These are phyloP conservation scores for Erebia palarica DNA, from an alignment of 2,888 invertebrate genomes.

Conservation along the genomic window DNA sequence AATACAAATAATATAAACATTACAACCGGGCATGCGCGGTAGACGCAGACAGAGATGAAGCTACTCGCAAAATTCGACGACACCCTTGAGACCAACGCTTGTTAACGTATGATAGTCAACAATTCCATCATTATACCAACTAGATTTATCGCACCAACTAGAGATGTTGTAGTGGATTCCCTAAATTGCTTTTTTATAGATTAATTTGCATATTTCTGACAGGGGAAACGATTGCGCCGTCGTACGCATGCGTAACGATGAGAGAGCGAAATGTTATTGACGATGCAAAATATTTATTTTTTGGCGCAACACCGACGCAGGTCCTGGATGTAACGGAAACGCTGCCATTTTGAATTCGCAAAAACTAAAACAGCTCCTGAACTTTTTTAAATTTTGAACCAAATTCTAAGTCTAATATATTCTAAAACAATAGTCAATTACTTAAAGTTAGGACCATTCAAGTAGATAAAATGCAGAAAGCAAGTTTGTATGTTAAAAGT, in stretches of 20 bases:
- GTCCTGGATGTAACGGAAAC: slow-evolving; percentile 40
- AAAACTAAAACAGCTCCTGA: slow-evolving; percentile 12
- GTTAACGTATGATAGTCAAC: slow-evolving; percentile 36
- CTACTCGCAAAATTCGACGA: slow-evolving; percentile 17
- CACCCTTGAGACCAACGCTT: background rate
- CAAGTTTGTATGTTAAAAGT: slow-evolving; percentile 36
- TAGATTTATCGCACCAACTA: slow-evolving; percentile 43
- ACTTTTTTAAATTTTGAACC: background rate
- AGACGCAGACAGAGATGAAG: slow-evolving; percentile 63
- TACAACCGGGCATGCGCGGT: slow-evolving; percentile 79
- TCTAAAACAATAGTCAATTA: background rate
- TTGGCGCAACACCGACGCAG: slow-evolving; percentile 62
- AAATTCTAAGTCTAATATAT: background rate
- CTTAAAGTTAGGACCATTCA: background rate
- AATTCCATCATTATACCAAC: slow-evolving; percentile 36
- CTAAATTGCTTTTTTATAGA: slow-evolving; percentile 73
- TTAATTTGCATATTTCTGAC: slow-evolving; percentile 82
- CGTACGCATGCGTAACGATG: slow-evolving; percentile 67
- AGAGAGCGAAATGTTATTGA: slow-evolving; percentile 72
- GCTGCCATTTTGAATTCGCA: slow-evolving; percentile 48
- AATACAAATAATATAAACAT: slow-evolving; percentile 84
- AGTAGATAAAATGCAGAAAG: slow-evolving; percentile 8
- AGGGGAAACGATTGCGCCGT: slow-evolving; percentile 54
- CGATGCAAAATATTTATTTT: slow-evolving; percentile 80
- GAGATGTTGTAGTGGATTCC: slow-evolving; percentile 58